A percentile compares a stretch with the other conserved stretches of the same genome.
phyloP scores from a whole-genome alignment of 2,113 vertebrate species.

The Chlorocebus sabaeus region DNA sequence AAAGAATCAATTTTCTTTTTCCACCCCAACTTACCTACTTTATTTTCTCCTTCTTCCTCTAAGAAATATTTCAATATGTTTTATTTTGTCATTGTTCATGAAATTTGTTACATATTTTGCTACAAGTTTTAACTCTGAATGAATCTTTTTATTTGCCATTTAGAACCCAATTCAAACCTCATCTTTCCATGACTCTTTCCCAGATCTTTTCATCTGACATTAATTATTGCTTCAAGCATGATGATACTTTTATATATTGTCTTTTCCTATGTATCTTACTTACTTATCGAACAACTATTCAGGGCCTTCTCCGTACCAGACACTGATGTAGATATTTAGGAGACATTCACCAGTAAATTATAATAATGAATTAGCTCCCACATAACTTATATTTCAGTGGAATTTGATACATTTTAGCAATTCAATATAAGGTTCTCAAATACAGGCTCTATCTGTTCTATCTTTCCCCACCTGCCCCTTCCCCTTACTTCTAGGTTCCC shows the following conservation, averaged over 20 bases:
- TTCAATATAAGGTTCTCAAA: background rate
- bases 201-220: background rate
- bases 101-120: background rate
- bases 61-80: background rate
- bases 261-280: background rate
- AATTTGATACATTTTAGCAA: background rate
- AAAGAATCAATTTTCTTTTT: background rate
- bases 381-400: background rate
- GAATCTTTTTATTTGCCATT: background rate
- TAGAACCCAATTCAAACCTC: background rate
- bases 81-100: background rate
- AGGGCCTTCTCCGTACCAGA: background rate
- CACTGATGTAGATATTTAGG: background rate
- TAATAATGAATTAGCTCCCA: background rate
- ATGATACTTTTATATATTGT: background rate
- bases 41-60: background rate
- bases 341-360: background rate
- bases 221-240: background rate
- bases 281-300: background rate
- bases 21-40: background rate
- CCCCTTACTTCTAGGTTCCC: accelerated
- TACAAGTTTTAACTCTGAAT: background rate
- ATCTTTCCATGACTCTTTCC: background rate
- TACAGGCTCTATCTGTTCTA: background rate
- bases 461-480: background rate